A percentile compares a stretch with the other conserved stretches of the same genome.
phyloP scores from a whole-genome alignment of 1,140 invertebrate genomes.

The Drosophila ironensis region DNA sequence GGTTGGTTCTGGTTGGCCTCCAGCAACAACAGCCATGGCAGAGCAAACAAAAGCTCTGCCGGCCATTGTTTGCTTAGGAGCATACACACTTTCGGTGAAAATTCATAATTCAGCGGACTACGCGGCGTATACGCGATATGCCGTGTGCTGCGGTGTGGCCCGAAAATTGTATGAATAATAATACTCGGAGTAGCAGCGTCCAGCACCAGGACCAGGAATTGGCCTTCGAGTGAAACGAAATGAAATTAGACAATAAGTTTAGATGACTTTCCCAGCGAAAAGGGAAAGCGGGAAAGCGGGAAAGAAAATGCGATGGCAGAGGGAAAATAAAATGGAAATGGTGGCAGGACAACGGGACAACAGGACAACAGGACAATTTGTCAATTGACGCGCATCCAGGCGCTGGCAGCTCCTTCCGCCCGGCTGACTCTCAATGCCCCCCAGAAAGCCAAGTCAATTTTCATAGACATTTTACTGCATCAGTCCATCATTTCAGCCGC shows the following conservation, averaged over 20 bases:
- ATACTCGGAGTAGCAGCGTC: no score
- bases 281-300: neutral
- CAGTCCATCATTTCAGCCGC: conserved; percentile 32
- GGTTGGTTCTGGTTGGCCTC: conserved; percentile 1
- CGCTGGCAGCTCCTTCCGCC: conserved; percentile 67
- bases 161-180: conserved; percentile 50
- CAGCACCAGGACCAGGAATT: conserved; percentile 56
- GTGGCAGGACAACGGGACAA: neutral
- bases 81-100: conserved; percentile 33
- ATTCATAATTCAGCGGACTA: conserved; percentile 55
- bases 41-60: conserved; percentile 71
- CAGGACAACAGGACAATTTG: conserved; percentile 50
- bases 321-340: neutral
- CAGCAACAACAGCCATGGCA: no score
- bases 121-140: conserved; percentile 50
- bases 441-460: conserved; percentile 50
- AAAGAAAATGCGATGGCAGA: neutral
- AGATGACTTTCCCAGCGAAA: conserved; percentile 42
- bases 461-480: conserved; percentile 63
- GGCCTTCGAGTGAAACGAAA: conserved; percentile 71
- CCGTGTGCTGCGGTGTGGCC: conserved; percentile 1
- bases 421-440: conserved; percentile 60
- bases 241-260: conserved; percentile 67
- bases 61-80: conserved; percentile 60
- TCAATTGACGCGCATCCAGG: conserved; percentile 73